Conservation (phyloP, 2,888 invertebrate genomes). For the Copidosoma aretas region DNA sequence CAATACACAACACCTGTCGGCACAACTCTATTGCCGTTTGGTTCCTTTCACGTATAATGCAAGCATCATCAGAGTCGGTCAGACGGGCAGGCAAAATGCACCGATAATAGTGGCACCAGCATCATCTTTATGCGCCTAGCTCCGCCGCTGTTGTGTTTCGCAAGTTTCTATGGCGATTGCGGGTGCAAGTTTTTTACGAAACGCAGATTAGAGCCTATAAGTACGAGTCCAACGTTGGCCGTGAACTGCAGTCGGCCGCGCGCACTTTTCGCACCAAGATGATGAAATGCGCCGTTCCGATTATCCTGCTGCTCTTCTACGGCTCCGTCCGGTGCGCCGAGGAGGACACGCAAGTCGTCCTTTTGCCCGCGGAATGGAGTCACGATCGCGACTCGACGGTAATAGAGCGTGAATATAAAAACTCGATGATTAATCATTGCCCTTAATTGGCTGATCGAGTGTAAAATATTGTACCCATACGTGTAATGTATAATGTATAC, state of each 20-base stretch:
- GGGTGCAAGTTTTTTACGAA: conserved; percentile 13
- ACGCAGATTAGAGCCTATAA: conserved; percentile 24
- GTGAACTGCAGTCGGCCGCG: conserved; percentile 24
- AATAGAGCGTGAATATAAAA: neutral
- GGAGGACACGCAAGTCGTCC: conserved; percentile 47
- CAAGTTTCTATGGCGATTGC: conserved; percentile 36
- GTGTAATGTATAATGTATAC: neutral
- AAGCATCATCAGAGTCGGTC: too few species aligned
- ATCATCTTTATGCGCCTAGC: conserved; percentile 43
- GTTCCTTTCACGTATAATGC: too few species aligned
- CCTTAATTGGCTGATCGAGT: too few species aligned
- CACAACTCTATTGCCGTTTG: too few species aligned
- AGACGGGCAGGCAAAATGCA: too few species aligned
- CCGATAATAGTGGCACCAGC: conserved; percentile 54
- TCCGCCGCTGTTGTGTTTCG: too few species aligned
- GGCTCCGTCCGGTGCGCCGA: neutral
- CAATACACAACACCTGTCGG: too few species aligned
- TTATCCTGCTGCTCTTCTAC: neutral
- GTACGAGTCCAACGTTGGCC: conserved; percentile 14
- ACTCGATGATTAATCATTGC: neutral
- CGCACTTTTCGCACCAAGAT: neutral
- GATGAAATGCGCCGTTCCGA: neutral
- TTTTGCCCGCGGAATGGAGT: conserved; percentile 46
- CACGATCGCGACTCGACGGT: conserved; percentile 34
- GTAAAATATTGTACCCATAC: too few species aligned